A percentile compares a stretch with the other conserved stretches of the same genome.
Evolutionary conservation across 2,797 vertebrate species (phyloP).

Genomic region (Hemibagrus guttatus): DNA sequence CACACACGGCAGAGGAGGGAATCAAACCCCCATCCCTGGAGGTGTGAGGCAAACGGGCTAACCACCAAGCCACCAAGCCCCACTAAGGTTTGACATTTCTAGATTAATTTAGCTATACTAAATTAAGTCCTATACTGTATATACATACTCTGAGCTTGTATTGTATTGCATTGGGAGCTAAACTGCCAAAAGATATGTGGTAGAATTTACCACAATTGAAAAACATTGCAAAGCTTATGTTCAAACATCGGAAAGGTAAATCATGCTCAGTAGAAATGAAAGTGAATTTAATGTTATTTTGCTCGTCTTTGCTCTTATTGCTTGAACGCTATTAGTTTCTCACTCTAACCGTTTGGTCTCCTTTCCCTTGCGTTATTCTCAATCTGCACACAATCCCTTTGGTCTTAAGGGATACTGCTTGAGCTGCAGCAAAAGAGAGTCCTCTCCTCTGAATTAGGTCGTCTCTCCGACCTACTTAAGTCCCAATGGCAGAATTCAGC

Average conservation of each 20-base stretch:
- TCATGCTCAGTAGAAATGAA: neutral
- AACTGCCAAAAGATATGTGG: neutral
- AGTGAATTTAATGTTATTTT: neutral
- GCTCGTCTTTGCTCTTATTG: neutral
- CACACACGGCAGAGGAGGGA: too few relatives aligned
- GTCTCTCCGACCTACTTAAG: slow-evolving; percentile 59
- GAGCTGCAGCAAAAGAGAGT: slow-evolving; percentile 38
- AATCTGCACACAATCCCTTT: slow-evolving; percentile 39
- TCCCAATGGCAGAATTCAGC: slow-evolving; percentile 45
- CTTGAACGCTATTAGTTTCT: neutral
- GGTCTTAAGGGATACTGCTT: slow-evolving; percentile 52
- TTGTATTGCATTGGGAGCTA: neutral
- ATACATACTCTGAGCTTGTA: neutral
- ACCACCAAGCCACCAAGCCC: too few relatives aligned
- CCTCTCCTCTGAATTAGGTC: slow-evolving; percentile 57
- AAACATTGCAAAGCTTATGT: neutral
- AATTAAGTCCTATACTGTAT: neutral
- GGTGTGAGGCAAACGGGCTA: too few relatives aligned
- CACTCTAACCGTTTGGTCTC: neutral
- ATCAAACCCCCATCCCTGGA: too few relatives aligned
- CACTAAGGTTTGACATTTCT: too few relatives aligned
- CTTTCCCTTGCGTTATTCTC: slow-evolving; percentile 4
- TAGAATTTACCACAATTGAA: neutral
- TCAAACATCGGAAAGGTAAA: neutral
- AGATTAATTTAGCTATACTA: neutral